Base-by-base conservation (phyloP, 2,113 vertebrate genomes). In the Pongo abelii region DNA sequence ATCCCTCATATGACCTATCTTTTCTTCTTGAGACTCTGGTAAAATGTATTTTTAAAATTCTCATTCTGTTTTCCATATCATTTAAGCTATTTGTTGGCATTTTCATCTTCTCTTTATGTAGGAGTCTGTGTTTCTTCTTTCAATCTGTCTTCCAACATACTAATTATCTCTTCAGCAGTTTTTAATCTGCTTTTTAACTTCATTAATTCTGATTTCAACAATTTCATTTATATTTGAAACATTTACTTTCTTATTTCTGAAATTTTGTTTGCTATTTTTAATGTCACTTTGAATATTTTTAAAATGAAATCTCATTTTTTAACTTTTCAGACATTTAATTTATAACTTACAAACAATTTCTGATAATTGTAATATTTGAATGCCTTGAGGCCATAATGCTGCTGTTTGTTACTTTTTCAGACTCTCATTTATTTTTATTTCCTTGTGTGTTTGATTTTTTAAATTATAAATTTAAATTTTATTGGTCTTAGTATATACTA, bases 271-370 rank as follows among this genome's bases (percentile, higher is more conserved):
- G 16, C 30, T 77, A 84, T 43, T 84, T 85, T 74, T 79, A n/a
- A 78, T 61, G n/a, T 75, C 13, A 83, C n/a, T 93, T 90, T 52
- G 5, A 25, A 74, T 74, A 11, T 83, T 35, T 90, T 77, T n/a
- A 93, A 96, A 93, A 89, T 78, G 59, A 78, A 85, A 85, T 90
- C 2, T 69, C 14, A 10, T 84, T 78, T 78, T 93, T 89, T 59
- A 4, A 52, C 61, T 92, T 95, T 89, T 48, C 0, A 1, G 79
- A 79, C 50, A 72, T n/a, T n/a, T 50, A 84, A 89, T 79, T 85
- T 16, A 72, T 7, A 96, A 35, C 50, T 70, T 46, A 93, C n/a
- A 79, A 72, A 12, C 22, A 6, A 55, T 70, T 90, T 96, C 25
- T 70, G 22, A n/a, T 78, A 2, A 43, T 59, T 84, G 89, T 22